Conservation (phyloP, 2,113 vertebrate species). For the Prinia subflava region DNA sequence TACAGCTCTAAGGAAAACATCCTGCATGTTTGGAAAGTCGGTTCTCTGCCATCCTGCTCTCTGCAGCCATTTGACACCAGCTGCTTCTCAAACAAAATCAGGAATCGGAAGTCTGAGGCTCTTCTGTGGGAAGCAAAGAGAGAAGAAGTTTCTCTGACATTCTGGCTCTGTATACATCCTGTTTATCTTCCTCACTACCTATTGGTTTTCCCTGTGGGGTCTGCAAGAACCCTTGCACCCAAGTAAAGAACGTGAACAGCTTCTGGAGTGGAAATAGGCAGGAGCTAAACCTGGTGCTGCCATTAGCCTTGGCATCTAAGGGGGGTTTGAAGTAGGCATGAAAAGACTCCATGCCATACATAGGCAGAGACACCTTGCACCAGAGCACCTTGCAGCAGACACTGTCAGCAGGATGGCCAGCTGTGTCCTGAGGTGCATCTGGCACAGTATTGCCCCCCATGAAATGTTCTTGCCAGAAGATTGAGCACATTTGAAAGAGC, state of each 20-base stretch:
- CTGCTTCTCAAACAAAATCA: not conserved
- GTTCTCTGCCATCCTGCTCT: not conserved
- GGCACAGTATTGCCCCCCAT: not conserved
- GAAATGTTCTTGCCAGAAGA: not conserved
- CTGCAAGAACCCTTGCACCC: not conserved
- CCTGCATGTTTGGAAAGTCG: not conserved
- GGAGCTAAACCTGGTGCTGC: not conserved
- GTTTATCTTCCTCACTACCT: not conserved
- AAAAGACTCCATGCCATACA: not conserved
- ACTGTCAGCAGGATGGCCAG: not conserved
- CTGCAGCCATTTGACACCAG: not conserved
- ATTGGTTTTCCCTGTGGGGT: not conserved
- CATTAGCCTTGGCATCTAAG: not conserved
- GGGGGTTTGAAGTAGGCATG: not conserved
- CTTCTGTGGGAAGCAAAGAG: not conserved
- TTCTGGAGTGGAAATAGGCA: not conserved
- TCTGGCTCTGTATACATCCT: rapidly evolving
- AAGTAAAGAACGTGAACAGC: not conserved
- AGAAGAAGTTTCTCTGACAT: not conserved
- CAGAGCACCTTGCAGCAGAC: not conserved
- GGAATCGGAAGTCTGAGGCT: rapidly evolving
- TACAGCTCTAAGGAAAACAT: not conserved
- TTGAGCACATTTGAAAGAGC: not conserved
- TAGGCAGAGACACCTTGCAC: not conserved
- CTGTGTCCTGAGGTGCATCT: not conserved